Base-by-base conservation (phyloP, 2,113 vertebrate genomes). In the Chionodraco myersi region DNA sequence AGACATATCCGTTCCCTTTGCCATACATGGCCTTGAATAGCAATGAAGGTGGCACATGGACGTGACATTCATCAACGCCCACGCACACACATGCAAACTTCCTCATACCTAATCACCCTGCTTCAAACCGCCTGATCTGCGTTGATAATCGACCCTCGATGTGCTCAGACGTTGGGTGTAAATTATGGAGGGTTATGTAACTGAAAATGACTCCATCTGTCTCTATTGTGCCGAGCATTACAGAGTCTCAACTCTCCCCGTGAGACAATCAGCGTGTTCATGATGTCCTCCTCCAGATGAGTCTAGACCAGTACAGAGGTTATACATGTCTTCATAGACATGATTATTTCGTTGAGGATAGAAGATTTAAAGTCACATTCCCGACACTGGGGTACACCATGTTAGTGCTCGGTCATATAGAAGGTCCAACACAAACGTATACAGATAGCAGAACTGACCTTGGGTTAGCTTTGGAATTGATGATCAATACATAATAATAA, bases 121-220 rank as follows among this genome's bases (percentile, higher is more conserved):
- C 72, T 57, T 67, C 47, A 68, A 65, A 68, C 60, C 3, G 49
- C n/a, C 80, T 18, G 53, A 49, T 62, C 49, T 12, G 14, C 74
- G 68, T 12, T 51, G 16, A 52, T 56, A 8, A 5, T 21, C 16
- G n/a, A 14, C 36, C 63, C 58, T 41, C 34, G 64, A 74, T 67
- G 53, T 56, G 64, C 57, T 13, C 71, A 11, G 70, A 86, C 75
- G 62, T 73, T 52, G 4, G 26, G 44, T 58, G 67, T 79, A 71
- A 77, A 67, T 79, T 71, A 85, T 61, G 7, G 47, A 52, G 36
- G 68, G 80, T 81, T 77, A 85, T 81, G 44, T 23, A 64, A 71
- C 57, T 65, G 48, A 77, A 80, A 85, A 77, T 86, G 36, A 52
- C 47, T 79, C 75, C n/a, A 82, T 90, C 80, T 62, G 60, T 85